Percentiles rank a stretch among this genome's conserved stretches.
Conservation (phyloP, 2,888 invertebrate genomes). For the Macrosiphum euphorbiae region DNA sequence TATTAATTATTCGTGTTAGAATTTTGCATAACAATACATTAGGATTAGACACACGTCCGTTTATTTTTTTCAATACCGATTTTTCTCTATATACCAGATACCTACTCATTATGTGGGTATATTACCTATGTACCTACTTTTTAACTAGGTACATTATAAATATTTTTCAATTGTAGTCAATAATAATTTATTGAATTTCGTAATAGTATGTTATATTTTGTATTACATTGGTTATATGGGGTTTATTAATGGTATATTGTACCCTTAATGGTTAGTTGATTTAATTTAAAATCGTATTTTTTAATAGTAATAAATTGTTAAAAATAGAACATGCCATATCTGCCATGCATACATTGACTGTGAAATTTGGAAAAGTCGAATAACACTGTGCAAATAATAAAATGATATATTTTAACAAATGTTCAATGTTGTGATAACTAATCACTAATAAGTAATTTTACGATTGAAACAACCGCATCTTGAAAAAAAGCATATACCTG, state of each 20-base stretch:
- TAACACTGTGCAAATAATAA: neutral
- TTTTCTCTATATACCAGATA: neutral
- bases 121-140: constrained; percentile 7
- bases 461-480: neutral
- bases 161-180: neutral
- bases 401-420: neutral
- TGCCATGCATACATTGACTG: neutral
- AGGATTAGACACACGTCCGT: neutral
- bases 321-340: neutral
- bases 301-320: neutral
- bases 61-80: constrained; percentile 24
- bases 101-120: neutral
- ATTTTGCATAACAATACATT: constrained; percentile 14
- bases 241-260: too few relatives aligned
- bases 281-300: neutral
- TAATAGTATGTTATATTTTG: neutral
- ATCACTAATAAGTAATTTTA: neutral
- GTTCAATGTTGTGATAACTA: neutral
- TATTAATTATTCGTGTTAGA: constrained; percentile 21
- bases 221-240: neutral
- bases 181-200: constrained; percentile 26
- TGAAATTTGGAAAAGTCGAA: neutral
- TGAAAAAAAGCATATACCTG: neutral
- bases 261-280: neutral
- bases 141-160: constrained; percentile 27